Percentiles rank a stretch among this genome's conserved stretches.
Conservation (phyloP, 2,113 vertebrate genomes). For the Xenus cinereus region DNA sequence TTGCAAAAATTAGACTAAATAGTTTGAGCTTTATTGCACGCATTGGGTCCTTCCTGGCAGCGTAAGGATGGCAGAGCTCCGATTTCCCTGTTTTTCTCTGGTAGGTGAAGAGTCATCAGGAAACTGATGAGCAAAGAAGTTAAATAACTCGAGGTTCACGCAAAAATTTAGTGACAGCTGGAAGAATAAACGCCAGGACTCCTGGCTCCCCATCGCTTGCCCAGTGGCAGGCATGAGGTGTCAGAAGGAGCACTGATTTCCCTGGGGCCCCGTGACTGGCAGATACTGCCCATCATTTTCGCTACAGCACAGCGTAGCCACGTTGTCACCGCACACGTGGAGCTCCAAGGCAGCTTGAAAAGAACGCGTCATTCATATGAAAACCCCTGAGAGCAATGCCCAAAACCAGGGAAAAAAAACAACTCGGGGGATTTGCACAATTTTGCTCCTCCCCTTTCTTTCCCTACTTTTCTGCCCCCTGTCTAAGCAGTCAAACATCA, state of each 20-base stretch:
- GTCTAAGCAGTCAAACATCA: not conserved
- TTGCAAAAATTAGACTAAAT: not conserved
- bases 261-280: not conserved
- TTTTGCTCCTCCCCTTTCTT: not conserved
- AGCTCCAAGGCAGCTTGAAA: not conserved
- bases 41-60: not conserved
- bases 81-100: not conserved
- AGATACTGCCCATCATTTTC: not conserved
- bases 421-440: not conserved
- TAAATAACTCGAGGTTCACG: not conserved
- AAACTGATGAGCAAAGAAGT: not conserved
- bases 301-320: not conserved
- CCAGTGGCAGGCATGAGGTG: not conserved
- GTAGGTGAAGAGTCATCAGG: not conserved
- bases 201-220: not conserved
- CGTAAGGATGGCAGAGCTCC: not conserved
- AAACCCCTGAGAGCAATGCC: not conserved
- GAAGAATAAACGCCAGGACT: not conserved
- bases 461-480: not conserved
- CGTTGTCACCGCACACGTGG: not conserved
- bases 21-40: not conserved
- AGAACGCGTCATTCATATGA: not conserved
- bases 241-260: not conserved
- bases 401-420: not conserved
- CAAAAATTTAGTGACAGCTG: not conserved